These are phyloP conservation scores for Hydriomena furcata DNA, from an alignment of 2,888 invertebrate genomes.

Conservation along the genomic window DNA sequence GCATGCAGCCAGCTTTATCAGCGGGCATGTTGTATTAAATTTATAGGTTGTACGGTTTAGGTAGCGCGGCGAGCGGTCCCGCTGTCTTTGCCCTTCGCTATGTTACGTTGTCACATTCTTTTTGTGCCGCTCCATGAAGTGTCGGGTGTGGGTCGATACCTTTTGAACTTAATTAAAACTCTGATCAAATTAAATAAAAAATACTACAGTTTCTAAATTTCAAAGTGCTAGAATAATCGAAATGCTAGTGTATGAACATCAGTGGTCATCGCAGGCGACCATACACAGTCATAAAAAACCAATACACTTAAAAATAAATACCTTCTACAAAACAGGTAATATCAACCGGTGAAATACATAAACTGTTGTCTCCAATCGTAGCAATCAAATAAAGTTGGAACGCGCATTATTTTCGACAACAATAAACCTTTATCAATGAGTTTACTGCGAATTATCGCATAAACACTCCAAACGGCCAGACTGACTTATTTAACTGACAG, in stretches of 20 bases:
- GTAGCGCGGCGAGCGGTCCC: constrained; percentile 68
- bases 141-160: constrained; percentile 9
- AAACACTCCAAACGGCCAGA: constrained; percentile 5
- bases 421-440: constrained; percentile 30
- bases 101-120: constrained; percentile 14
- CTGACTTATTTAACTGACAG: constrained; percentile 18
- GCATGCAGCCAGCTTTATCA: constrained; percentile 51
- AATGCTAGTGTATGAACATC: too few species aligned
- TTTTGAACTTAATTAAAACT: constrained; percentile 17
- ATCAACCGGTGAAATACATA: constrained; percentile 9
- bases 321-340: too few species aligned
- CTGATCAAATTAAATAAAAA: background rate
- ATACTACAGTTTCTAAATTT: too few species aligned
- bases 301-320: too few species aligned
- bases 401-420: constrained; percentile 24
- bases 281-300: too few species aligned
- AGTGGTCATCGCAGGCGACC: too few species aligned
- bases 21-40: constrained; percentile 62
- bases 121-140: constrained; percentile 17
- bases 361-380: constrained; percentile 7
- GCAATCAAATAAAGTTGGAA: constrained; percentile 25
- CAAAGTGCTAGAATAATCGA: too few species aligned
- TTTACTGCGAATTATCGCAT: constrained; percentile 29
- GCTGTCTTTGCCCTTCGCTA: constrained; percentile 29
- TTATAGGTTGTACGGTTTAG: constrained; percentile 64